A percentile compares a stretch with the other conserved stretches of the same genome.
Conservation (phyloP, 1,140 invertebrate species). For the Fopius arisanus region DNA sequence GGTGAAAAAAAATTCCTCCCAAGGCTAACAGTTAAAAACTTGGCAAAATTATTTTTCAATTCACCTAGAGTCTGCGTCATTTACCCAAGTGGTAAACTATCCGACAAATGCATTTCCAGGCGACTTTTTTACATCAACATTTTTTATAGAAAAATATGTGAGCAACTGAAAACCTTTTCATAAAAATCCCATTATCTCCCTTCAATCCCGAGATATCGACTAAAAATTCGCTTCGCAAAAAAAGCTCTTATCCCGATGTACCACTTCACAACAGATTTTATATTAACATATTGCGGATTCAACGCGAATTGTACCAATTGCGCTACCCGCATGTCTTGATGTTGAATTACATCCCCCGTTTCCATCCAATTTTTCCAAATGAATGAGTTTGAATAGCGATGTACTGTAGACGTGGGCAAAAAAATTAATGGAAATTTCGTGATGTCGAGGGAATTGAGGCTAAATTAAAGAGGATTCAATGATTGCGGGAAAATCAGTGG, state of each 20-base stretch:
- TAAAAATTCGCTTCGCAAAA: too few relatives aligned
- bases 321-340: background rate
- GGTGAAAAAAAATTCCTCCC: background rate
- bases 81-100: too few relatives aligned
- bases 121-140: too few relatives aligned
- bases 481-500: background rate
- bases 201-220: too few relatives aligned
- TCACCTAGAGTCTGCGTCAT: background rate
- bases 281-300: background rate
- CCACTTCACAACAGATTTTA: too few relatives aligned
- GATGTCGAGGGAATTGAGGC: background rate
- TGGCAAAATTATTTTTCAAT: background rate
- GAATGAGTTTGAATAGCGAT: background rate
- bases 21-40: background rate
- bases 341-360: background rate
- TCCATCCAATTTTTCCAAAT: background rate
- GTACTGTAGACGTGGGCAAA: background rate
- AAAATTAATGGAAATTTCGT: background rate
- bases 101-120: too few relatives aligned
- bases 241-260: too few relatives aligned
- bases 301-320: background rate
- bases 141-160: too few relatives aligned
- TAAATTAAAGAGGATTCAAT: background rate
- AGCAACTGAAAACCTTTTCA: too few relatives aligned
- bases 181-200: too few relatives aligned